phyloP scores from a whole-genome alignment of 2,113 vertebrate genomes.

The Indicator indicator region DNA sequence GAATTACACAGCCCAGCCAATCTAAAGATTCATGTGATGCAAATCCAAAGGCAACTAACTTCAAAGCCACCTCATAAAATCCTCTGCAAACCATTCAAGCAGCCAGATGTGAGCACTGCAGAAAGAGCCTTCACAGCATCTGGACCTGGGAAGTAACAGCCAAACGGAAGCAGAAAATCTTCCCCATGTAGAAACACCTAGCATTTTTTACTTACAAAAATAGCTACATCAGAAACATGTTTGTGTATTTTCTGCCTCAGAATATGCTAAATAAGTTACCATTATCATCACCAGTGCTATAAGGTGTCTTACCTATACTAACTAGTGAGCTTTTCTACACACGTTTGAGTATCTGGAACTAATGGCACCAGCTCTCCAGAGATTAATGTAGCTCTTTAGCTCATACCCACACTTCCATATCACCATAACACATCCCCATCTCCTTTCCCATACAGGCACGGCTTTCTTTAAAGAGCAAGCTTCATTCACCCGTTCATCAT shows the following conservation, averaged over 20 bases:
- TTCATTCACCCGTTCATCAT: not conserved
- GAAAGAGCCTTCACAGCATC: conserved; percentile 30
- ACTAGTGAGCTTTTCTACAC: not conserved
- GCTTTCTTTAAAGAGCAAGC: not conserved
- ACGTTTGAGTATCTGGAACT: not conserved
- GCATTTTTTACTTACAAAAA: not conserved
- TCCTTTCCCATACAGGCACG: not conserved
- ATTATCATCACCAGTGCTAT: not conserved
- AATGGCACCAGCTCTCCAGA: not conserved
- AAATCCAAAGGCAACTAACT: conserved; percentile 51
- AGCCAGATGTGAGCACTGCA: conserved; percentile 34
- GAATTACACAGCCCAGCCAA: not conserved
- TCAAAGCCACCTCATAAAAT: conserved; percentile 62
- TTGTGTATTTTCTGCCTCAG: rapidly evolving
- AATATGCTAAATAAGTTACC: not conserved
- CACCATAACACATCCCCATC: not conserved
- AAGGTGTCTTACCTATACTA: not conserved
- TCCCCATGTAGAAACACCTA: not conserved
- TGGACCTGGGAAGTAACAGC: conserved; percentile 1
- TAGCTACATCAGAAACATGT: rapidly evolving
- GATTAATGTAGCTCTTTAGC: rapidly evolving
- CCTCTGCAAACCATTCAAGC: not conserved
- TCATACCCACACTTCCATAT: rapidly evolving
- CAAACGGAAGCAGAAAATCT: conserved; percentile 16
- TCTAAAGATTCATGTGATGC: not conserved